Conservation (phyloP, 2,888 invertebrate genomes). For the Cataglyphis rosenhaueri region DNA sequence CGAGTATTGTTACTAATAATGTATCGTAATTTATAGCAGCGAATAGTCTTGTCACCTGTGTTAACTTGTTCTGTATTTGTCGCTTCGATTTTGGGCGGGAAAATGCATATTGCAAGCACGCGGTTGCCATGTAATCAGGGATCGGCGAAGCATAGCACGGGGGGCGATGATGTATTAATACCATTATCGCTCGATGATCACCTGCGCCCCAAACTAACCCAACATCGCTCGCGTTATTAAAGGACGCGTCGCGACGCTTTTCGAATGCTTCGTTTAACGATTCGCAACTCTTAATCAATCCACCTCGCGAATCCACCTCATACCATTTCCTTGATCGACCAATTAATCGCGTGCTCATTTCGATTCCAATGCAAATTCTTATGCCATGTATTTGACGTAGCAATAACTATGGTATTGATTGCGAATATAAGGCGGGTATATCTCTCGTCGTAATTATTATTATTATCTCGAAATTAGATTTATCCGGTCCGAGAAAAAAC, state of each 20-base stretch:
- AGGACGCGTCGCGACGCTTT: constrained; percentile 74
- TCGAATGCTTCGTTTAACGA: constrained; percentile 77
- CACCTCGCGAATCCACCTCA: not conserved
- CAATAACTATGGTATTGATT: not conserved
- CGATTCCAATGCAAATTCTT: not conserved
- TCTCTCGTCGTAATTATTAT: constrained; percentile 65
- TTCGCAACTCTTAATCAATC: constrained; percentile 58
- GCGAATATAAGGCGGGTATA: constrained; percentile 60
- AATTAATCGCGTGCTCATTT: constrained; percentile 3
- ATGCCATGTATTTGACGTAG: not conserved
- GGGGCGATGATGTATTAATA: constrained; percentile 83
- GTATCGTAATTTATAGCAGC: not conserved
- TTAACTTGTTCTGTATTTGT: constrained; percentile 62
- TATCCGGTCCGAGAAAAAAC: constrained; percentile 40
- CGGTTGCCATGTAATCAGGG: constrained; percentile 79
- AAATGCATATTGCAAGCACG: constrained; percentile 71
- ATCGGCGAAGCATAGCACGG: constrained; percentile 76
- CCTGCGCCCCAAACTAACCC: constrained; percentile 70
- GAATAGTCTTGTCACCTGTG: not conserved
- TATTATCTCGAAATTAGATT: constrained; percentile 22
- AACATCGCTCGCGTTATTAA: constrained; percentile 78
- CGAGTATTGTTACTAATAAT: not conserved
- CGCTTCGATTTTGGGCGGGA: constrained; percentile 69
- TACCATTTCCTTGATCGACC: not conserved
- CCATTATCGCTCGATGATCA: constrained; percentile 81